A percentile compares a stretch with the other conserved stretches of the same genome.
Conservation (phyloP, 2,888 invertebrate species). For the Dicycla oo region DNA sequence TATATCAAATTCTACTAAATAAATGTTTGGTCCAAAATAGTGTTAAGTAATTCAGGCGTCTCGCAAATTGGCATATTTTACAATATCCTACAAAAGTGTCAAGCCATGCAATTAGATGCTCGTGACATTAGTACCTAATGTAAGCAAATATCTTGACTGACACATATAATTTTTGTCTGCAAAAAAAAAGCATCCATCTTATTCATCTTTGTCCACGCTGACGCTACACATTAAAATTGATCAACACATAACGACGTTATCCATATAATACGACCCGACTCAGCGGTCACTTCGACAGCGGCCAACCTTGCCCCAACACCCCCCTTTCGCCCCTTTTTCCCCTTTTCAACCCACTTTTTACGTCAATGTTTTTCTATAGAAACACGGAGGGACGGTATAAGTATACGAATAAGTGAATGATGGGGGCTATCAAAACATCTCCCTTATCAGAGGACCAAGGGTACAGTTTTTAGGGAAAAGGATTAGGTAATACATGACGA, state of each 20-base stretch:
- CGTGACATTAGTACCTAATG: too few relatives aligned
- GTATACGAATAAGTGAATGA: conserved; percentile 85
- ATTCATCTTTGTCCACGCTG: conserved; percentile 48
- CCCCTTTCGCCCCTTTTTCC: conserved; percentile 66
- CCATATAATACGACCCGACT: conserved; percentile 89
- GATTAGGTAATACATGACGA: conserved; percentile 82
- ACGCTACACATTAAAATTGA: conserved; percentile 88
- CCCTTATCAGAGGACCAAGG: conserved; percentile 83
- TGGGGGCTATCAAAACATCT: conserved; percentile 89
- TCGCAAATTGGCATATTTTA: background rate
- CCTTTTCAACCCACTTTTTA: conserved; percentile 87
- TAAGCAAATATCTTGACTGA: background rate
- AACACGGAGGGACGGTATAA: conserved; percentile 74
- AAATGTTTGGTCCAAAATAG: too few relatives aligned
- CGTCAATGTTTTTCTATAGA: conserved; percentile 90
- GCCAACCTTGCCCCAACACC: conserved; percentile 83
- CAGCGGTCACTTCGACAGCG: conserved; percentile 90
- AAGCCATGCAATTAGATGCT: background rate
- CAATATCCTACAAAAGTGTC: background rate
- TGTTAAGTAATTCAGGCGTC: too few relatives aligned
- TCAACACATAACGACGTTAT: conserved; percentile 90
- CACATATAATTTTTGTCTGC: background rate
- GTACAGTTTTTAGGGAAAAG: conserved; percentile 86
- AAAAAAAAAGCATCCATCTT: conserved; percentile 40
- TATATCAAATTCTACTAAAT: too few relatives aligned